phyloP scores from a whole-genome alignment of 2,113 vertebrate genomes.

The Chaetodon trifascialis region DNA sequence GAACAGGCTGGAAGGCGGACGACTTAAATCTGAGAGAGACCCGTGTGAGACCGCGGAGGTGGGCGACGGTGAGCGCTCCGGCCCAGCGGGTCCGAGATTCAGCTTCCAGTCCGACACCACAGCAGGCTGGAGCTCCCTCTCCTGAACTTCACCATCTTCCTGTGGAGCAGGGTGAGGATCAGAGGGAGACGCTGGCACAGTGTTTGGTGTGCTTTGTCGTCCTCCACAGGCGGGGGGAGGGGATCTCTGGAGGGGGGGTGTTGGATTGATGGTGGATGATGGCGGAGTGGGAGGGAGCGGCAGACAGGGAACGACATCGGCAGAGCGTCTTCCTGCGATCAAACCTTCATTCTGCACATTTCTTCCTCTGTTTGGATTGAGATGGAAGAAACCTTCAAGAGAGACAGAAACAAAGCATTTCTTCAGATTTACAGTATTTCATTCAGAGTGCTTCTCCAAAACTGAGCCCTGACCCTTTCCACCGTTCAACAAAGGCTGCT shows the following conservation, averaged over 20 bases:
- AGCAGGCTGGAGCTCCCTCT: background rate
- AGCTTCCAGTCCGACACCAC: background rate
- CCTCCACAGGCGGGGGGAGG: background rate
- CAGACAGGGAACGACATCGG: conserved; percentile 44
- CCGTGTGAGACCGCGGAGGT: conserved; percentile 25
- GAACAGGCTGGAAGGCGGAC: conserved; percentile 53
- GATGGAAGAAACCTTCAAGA: conserved; percentile 35
- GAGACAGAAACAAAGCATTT: conserved; percentile 22
- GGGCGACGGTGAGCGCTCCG: background rate
- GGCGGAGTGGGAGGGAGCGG: conserved; percentile 37
- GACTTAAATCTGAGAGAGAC: conserved; percentile 62
- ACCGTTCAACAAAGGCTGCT: conserved; percentile 28
- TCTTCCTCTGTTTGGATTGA: conserved; percentile 34
- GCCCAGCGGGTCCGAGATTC: conserved; percentile 18
- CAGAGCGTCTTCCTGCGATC: conserved; percentile 47
- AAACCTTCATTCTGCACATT: conserved; percentile 5
- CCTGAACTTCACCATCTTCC: background rate
- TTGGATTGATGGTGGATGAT: conserved; percentile 28
- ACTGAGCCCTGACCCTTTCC: conserved; percentile 77
- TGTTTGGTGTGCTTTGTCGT: background rate
- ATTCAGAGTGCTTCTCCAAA: background rate
- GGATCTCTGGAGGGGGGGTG: conserved; percentile 11
- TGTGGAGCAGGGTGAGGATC: background rate
- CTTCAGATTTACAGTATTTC: background rate
- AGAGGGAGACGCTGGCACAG: background rate